Conservation (phyloP, 1,140 invertebrate species). For the Drosophila sulfurigaster region DNA sequence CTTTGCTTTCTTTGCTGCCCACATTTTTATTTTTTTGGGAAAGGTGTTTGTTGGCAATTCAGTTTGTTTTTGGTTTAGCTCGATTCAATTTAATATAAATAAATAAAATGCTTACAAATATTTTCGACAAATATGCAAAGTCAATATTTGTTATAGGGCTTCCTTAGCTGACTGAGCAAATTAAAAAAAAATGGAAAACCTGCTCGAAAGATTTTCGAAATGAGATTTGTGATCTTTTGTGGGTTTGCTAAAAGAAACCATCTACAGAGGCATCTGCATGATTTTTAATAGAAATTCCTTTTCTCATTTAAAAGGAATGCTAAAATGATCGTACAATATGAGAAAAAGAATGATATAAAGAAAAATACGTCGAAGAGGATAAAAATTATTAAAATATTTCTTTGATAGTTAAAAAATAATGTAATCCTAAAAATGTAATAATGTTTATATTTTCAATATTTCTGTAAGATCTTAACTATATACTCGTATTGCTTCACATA, state of each 20-base stretch:
- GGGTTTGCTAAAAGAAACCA: background rate
- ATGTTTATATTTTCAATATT: too few species aligned
- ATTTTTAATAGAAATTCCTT: background rate
- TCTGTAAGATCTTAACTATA: too few species aligned
- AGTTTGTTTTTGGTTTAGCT: conserved; percentile 63
- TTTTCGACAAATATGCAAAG: conserved; percentile 68
- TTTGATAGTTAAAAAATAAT: too few species aligned
- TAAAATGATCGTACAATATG: too few species aligned
- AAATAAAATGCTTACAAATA: conserved; percentile 57
- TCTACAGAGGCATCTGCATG: background rate
- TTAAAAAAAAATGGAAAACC: conserved; percentile 21
- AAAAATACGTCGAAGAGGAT: too few species aligned
- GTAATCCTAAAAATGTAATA: too few species aligned
- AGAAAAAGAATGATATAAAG: too few species aligned
- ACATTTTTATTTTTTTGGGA: conserved; percentile 10
- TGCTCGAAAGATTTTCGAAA: conserved; percentile 3
- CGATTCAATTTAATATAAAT: conserved; percentile 50
- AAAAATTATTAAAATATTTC: too few species aligned
- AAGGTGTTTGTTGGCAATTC: conserved; percentile 28
- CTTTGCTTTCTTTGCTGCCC: conserved; percentile 50
- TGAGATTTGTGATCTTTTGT: background rate
- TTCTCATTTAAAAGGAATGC: background rate
- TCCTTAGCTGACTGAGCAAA: background rate
- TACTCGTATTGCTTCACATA: too few species aligned
- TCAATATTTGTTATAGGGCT: conserved; percentile 58